phyloP scores from a whole-genome alignment of 2,888 invertebrate genomes.

The Emmelina monodactyla region DNA sequence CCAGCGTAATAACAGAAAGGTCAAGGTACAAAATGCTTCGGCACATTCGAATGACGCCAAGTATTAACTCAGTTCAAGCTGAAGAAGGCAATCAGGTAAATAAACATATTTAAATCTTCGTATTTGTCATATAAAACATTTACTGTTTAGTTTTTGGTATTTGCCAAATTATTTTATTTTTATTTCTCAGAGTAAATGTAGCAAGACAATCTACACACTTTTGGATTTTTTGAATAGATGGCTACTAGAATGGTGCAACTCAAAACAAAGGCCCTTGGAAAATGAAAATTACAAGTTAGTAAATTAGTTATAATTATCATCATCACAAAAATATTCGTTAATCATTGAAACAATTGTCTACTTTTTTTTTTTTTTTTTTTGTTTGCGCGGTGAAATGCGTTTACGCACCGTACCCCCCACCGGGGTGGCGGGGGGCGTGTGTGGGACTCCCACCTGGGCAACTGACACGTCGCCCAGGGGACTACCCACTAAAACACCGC shows the following conservation, averaged over 20 bases:
- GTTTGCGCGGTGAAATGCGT: too few relatives aligned
- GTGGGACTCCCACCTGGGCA: too few relatives aligned
- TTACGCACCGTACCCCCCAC: too few relatives aligned
- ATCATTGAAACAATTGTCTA: background rate
- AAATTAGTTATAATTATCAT: too few relatives aligned
- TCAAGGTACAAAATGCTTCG: slow-evolving; percentile 44
- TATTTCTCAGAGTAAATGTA: slow-evolving; percentile 62
- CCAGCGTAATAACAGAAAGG: slow-evolving; percentile 24
- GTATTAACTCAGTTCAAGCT: slow-evolving; percentile 38
- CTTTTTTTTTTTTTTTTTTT: too few relatives aligned
- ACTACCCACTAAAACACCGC: too few relatives aligned
- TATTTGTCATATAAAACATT: too few relatives aligned
- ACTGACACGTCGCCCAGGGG: too few relatives aligned
- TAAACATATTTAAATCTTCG: background rate
- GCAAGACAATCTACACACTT: slow-evolving; percentile 74
- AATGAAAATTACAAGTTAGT: slow-evolving; percentile 54
- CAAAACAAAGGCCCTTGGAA: slow-evolving; percentile 40
- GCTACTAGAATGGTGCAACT: slow-evolving; percentile 70
- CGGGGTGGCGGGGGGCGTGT: too few relatives aligned
- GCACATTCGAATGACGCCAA: slow-evolving; percentile 48
- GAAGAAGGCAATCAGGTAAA: slow-evolving; percentile 58
- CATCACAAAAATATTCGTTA: slow-evolving; percentile 1
- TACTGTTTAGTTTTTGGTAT: too few relatives aligned
- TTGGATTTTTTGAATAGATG: slow-evolving; percentile 81
- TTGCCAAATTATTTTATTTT: slow-evolving; percentile 1